A percentile compares a stretch with the other conserved stretches of the same genome.
Evolutionary conservation across 2,113 vertebrate genomes (phyloP).

Genomic region (Embiotoca jacksoni): DNA sequence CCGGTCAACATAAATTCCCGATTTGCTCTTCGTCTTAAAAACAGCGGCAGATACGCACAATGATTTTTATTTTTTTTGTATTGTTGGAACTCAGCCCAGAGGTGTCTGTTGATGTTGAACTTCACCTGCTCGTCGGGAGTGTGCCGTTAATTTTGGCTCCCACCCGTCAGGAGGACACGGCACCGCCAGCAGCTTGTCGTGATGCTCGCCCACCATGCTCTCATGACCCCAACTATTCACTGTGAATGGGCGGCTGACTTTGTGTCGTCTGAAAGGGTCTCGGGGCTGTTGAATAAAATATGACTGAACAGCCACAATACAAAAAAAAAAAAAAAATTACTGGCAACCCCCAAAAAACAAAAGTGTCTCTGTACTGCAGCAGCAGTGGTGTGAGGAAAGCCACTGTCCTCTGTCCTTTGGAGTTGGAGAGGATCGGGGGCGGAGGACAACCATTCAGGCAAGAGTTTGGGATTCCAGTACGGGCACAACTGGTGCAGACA

Average conservation of each 20-base stretch:
- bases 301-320: conserved; percentile 68
- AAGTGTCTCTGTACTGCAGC: conserved; percentile 77
- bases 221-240: conserved; percentile 72
- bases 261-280: conserved; percentile 62
- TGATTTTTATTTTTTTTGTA: neutral
- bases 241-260: conserved; percentile 55
- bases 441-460: conserved; percentile 59
- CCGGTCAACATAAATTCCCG: too few relatives aligned
- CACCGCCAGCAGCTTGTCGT: conserved; percentile 9
- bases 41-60: neutral
- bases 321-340: conserved; percentile 43
- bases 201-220: conserved; percentile 58
- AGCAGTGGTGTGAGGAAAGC: conserved; percentile 67
- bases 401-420: conserved; percentile 80
- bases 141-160: conserved; percentile 29
- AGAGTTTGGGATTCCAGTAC: conserved; percentile 81
- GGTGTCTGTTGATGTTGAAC: conserved; percentile 39
- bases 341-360: conserved; percentile 75
- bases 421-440: conserved; percentile 53
- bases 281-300: conserved; percentile 84
- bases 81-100: neutral
- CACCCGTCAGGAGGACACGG: neutral
- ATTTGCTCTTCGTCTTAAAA: neutral
- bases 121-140: conserved; percentile 17
- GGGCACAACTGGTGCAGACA: conserved; percentile 67